A percentile compares a stretch with the other conserved stretches of the same genome.
phyloP scores from a whole-genome alignment of 2,888 invertebrate species.

The Caenorhabditis virilis region DNA sequence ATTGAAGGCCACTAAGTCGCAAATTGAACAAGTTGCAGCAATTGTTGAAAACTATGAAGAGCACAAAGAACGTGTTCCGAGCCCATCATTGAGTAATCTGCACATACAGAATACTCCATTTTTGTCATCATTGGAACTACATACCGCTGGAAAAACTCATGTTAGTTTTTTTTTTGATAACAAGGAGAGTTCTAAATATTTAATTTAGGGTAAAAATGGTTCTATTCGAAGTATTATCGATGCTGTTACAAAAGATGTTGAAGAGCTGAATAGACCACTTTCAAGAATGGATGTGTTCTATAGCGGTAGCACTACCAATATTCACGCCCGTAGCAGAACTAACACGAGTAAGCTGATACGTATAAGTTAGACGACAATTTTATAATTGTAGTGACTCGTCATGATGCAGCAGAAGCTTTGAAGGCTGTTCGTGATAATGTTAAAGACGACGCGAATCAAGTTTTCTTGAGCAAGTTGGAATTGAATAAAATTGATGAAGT shows the following conservation, averaged over 20 bases:
- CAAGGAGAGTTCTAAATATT: too few species aligned
- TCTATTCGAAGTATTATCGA: slow-evolving; percentile 55
- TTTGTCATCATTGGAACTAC: slow-evolving; percentile 61
- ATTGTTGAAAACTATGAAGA: slow-evolving; percentile 55
- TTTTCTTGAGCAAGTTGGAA: slow-evolving; percentile 19
- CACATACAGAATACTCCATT: slow-evolving; percentile 47
- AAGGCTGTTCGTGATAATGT: slow-evolving; percentile 14
- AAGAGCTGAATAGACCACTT: slow-evolving; percentile 75
- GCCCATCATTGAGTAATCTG: slow-evolving; percentile 27
- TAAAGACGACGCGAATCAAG: slow-evolving; percentile 22
- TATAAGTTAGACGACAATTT: not conserved
- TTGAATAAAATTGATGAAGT: slow-evolving; percentile 16
- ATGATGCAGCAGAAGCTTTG: slow-evolving; percentile 24
- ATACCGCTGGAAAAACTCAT: slow-evolving; percentile 39
- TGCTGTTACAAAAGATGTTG: slow-evolving; percentile 58
- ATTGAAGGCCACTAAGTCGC: slow-evolving; percentile 52
- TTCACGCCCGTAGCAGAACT: slow-evolving; percentile 52
- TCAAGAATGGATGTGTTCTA: slow-evolving; percentile 87
- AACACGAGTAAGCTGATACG: slow-evolving; percentile 17
- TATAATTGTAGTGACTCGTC: slow-evolving; percentile 21
- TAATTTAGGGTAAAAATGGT: slow-evolving; percentile 18
- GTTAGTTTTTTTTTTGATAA: slow-evolving; percentile 17
- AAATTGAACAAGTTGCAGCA: slow-evolving; percentile 60
- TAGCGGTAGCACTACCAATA: slow-evolving; percentile 78
- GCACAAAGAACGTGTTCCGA: slow-evolving; percentile 19